phyloP scores from a whole-genome alignment of 2,113 vertebrate species.

The Carassius carassius region DNA sequence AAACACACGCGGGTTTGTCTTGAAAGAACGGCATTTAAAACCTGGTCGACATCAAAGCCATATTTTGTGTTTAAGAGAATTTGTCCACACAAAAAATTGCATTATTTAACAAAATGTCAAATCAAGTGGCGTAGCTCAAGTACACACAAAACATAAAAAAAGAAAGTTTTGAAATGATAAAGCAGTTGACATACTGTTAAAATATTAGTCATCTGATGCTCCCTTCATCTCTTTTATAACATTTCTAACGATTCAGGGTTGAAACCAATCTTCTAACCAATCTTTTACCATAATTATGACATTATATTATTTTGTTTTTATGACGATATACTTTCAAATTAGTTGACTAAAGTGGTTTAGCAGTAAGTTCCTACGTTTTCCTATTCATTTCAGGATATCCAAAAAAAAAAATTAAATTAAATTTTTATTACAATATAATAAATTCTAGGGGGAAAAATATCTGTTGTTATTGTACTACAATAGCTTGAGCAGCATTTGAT shows the following conservation, averaged over 20 bases:
- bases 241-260: neutral
- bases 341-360: too few relatives aligned
- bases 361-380: neutral
- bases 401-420: neutral
- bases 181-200: neutral
- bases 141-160: neutral
- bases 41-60: neutral
- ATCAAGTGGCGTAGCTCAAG: neutral
- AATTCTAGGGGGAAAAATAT: neutral
- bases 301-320: neutral
- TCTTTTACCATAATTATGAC: neutral
- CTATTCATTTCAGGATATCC: neutral
- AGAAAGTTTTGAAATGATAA: neutral
- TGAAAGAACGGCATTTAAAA: neutral
- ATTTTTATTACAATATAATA: neutral
- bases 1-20: neutral
- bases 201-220: neutral
- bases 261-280: neutral
- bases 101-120: neutral
- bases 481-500: neutral
- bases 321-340: neutral
- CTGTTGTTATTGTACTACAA: neutral
- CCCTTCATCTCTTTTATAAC: neutral
- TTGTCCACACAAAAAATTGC: neutral
- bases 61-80: neutral